phyloP scores from a whole-genome alignment of 2,113 vertebrate species.

The Rhombomys opimus region DNA sequence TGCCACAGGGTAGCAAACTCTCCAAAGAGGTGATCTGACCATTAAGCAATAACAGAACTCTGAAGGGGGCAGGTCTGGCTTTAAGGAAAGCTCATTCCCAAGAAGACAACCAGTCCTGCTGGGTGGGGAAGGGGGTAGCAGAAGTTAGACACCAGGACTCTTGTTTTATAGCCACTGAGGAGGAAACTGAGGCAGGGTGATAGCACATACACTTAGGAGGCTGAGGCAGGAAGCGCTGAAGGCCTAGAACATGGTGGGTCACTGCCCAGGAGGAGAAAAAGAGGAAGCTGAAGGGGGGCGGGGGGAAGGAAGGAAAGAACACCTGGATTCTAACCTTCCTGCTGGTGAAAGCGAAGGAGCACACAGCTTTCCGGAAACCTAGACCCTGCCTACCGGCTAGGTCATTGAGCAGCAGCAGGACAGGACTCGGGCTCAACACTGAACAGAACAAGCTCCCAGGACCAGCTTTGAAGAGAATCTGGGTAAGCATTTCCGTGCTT shows the following conservation, averaged over 20 bases:
- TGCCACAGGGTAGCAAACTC: background rate
- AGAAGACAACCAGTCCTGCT: background rate
- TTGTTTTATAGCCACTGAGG: background rate
- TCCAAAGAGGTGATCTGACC: background rate
- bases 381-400: background rate
- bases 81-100: background rate
- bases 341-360: background rate
- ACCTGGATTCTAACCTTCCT: background rate
- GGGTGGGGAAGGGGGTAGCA: fast-evolving
- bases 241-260: background rate
- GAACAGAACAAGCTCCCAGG: background rate
- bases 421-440: background rate
- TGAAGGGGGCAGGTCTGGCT: fast-evolving
- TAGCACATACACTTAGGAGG: background rate
- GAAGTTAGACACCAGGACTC: background rate
- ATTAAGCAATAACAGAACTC: background rate
- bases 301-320: background rate
- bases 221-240: background rate
- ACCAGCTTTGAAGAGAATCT: background rate
- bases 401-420: background rate
- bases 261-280: background rate
- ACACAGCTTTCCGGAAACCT: background rate
- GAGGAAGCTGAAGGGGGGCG: background rate
- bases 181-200: background rate
- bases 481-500: background rate